These are phyloP conservation scores for Maconellicoccus hirsutus DNA, from an alignment of 1,140 invertebrate genomes.

Conservation along the genomic window DNA sequence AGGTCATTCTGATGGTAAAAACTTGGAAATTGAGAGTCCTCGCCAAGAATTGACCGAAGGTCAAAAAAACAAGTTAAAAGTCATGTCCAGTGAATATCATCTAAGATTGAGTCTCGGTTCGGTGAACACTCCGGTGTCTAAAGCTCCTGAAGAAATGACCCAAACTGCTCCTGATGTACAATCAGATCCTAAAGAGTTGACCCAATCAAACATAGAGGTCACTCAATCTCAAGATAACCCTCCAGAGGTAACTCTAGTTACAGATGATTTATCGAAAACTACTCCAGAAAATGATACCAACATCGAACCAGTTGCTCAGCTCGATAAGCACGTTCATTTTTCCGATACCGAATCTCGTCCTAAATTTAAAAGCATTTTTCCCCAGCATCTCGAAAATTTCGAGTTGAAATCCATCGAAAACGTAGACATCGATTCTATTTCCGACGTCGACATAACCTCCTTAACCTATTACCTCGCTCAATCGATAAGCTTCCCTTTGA, in stretches of 20 bases:
- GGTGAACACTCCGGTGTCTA: no score
- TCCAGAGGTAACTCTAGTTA: no score
- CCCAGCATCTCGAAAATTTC: not conserved
- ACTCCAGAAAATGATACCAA: not conserved
- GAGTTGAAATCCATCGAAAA: not conserved
- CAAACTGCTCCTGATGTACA: no score
- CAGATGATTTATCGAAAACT: not conserved
- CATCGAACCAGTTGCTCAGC: not conserved
- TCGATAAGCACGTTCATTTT: not conserved
- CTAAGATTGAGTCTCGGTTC: not conserved
- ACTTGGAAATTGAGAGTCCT: no score
- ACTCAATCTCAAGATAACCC: no score
- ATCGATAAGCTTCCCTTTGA: not conserved
- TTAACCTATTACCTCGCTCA: not conserved
- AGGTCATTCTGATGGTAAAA: not conserved
- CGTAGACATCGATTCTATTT: not conserved
- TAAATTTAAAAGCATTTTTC: not conserved
- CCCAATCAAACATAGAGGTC: no score
- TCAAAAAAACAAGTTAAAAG: not conserved
- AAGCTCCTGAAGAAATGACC: no score
- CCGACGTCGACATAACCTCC: not conserved
- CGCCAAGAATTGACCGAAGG: not conserved
- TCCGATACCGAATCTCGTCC: not conserved
- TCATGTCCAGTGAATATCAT: constrained; percentile 6
- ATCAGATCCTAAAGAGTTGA: no score